phyloP scores from a whole-genome alignment of 2,113 vertebrate genomes.

The Aythya baeri region DNA sequence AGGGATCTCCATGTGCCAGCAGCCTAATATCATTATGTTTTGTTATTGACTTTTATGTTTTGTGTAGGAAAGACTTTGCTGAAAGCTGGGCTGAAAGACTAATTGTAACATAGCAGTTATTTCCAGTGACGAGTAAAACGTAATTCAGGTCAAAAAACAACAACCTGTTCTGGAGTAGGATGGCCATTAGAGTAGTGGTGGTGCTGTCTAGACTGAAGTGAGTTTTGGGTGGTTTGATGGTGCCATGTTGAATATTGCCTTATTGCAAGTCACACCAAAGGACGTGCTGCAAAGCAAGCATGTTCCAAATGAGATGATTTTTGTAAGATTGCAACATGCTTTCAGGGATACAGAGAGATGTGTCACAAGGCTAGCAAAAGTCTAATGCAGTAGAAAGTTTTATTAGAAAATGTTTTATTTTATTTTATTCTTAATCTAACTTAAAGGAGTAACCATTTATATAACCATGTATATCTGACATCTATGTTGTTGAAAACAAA shows the following conservation, averaged over 20 bases:
- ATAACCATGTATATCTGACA: not conserved
- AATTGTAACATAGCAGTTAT: not conserved
- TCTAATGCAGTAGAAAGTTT: not conserved
- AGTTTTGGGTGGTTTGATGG: not conserved
- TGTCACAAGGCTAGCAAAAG: not conserved
- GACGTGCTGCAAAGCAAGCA: not conserved
- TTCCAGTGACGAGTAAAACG: not conserved
- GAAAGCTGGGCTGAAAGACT: not conserved
- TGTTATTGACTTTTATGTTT: not conserved
- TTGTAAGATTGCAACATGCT: not conserved
- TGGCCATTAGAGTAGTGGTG: not conserved
- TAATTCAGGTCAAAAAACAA: not conserved
- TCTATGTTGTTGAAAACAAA: not conserved
- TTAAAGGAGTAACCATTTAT: not conserved
- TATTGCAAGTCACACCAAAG: not conserved
- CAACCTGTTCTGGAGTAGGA: not conserved
- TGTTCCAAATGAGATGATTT: not conserved
- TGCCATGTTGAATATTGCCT: not conserved
- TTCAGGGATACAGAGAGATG: not conserved
- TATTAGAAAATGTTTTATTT: not conserved
- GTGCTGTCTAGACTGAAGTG: not conserved
- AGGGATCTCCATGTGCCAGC: not conserved
- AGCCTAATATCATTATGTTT: not conserved
- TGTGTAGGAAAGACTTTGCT: not conserved
- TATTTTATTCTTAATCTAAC: not conserved